phyloP scores from a whole-genome alignment of 2,888 invertebrate species.

The Watsonalla binaria region DNA sequence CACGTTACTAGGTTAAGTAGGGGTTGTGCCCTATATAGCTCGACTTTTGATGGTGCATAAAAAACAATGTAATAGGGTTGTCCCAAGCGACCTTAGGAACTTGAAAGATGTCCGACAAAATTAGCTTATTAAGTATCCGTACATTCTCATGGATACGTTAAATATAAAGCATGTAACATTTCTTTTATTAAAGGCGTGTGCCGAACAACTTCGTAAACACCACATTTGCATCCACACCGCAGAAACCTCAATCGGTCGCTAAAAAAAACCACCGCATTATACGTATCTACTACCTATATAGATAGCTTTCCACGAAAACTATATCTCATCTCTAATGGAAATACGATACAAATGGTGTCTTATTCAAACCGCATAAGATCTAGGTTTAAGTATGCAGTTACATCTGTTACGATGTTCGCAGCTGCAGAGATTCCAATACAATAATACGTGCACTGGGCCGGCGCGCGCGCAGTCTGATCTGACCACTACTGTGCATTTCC shows the following conservation, averaged over 20 bases:
- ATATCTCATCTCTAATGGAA: constrained; percentile 22
- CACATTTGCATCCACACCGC: constrained; percentile 71
- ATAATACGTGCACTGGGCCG: constrained; percentile 78
- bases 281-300: constrained; percentile 65
- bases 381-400: constrained; percentile 15
- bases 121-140: constrained; percentile 27
- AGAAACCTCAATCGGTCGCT: constrained; percentile 75
- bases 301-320: constrained; percentile 21
- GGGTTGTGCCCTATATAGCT: too few species aligned
- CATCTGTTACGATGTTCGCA: constrained; percentile 52
- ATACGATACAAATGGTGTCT: constrained; percentile 24
- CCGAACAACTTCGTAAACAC: constrained; percentile 64
- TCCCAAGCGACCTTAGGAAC: constrained; percentile 12
- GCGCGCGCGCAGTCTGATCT: constrained; percentile 77
- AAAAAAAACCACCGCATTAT: constrained; percentile 74
- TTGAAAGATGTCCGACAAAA: constrained; percentile 28
- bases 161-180: constrained; percentile 47
- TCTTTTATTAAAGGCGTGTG: constrained; percentile 65
- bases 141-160: constrained; percentile 42
- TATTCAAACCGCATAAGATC: constrained; percentile 26
- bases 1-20: too few species aligned
- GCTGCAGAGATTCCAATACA: constrained; percentile 64
- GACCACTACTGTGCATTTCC: constrained; percentile 80
- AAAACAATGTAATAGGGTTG: too few species aligned
- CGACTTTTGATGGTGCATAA: too few species aligned